These are phyloP conservation scores for Fulica atra DNA, from an alignment of 2,113 vertebrate genomes.

Conservation along the genomic window DNA sequence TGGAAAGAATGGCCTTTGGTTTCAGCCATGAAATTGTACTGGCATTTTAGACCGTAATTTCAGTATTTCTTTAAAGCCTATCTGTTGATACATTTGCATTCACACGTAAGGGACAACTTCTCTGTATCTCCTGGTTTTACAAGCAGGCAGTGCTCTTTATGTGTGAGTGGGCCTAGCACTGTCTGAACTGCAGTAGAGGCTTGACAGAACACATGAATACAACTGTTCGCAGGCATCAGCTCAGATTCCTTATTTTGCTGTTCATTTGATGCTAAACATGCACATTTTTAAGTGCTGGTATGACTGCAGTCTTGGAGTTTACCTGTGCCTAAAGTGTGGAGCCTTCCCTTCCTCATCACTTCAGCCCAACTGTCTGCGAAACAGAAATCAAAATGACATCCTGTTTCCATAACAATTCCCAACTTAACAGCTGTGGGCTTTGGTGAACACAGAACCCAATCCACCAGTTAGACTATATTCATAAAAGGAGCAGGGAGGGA, in stretches of 20 bases:
- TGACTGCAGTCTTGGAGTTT: not conserved
- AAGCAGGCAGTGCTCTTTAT: not conserved
- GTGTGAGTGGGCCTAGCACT: not conserved
- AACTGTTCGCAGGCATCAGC: not conserved
- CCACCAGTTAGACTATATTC: not conserved
- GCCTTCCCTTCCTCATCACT: not conserved
- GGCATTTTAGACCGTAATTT: not conserved
- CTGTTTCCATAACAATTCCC: not conserved
- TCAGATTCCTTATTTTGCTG: not conserved
- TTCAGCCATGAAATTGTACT: not conserved
- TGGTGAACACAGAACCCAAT: not conserved
- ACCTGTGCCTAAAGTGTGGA: not conserved
- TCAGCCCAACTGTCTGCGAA: not conserved
- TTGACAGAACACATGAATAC: not conserved
- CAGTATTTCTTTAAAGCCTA: not conserved
- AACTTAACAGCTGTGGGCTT: not conserved
- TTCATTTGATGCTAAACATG: not conserved
- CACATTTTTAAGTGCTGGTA: not conserved
- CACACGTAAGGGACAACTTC: not conserved
- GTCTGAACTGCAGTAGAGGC: not conserved
- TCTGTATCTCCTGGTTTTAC: not conserved
- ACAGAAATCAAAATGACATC: not conserved
- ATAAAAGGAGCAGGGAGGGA: not conserved
- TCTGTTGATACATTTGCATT: not conserved
- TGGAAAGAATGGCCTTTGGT: not conserved